Base-by-base conservation (phyloP, 2,113 vertebrate species). In the Malurus cyaneus region DNA sequence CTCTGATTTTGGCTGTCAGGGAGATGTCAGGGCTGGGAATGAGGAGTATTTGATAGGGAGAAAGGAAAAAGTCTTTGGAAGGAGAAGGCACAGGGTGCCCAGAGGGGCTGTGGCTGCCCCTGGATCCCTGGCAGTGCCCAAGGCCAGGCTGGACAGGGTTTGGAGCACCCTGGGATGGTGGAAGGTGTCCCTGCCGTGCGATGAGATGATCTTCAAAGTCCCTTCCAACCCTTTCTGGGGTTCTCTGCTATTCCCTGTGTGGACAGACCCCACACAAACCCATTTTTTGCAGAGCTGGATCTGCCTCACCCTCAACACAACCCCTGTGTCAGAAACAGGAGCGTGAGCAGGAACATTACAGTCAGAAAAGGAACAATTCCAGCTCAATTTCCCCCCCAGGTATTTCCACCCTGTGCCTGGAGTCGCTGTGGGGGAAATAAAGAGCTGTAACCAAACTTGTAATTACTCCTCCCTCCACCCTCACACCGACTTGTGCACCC, bases 371-470 rank as follows among this genome's bases (percentile, higher is more conserved):
- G 41, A 50, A 25, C 29, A 70, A 28, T 32, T 72, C 34, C 70
- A 88, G 26, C 59, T 88, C 74, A 47, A 1, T 70, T 8, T 25
- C 12, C 61, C 61, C 53, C 54, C 20, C 59, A 57, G 54, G 34
- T 57, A 72, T 9, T 62, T 80, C 42, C 24, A 8, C n/a, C 65
- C 80, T 85, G 49, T 81, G 42, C 57, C 71, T 82, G 62, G 54
- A 85, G 77, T 28, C 76, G 41, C 59, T 46, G 54, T 0, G 8
- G 76, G 46, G 78, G 32, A 57, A 89, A 57, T 24, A 34, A 54
- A 64, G 47, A 91, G 28, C 34, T 71, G 56, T 64, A 93, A 84
- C 26, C 84, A 88, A 83, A 59, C 34, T 84, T 80, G 47, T 42
- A 81, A 73, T 77, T 82, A 79, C 54, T 71, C 60, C 32, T 88